Percentiles rank a stretch among this genome's conserved stretches.
phyloP scores from a whole-genome alignment of 2,797 vertebrate species.

The Pangasius djambal region DNA sequence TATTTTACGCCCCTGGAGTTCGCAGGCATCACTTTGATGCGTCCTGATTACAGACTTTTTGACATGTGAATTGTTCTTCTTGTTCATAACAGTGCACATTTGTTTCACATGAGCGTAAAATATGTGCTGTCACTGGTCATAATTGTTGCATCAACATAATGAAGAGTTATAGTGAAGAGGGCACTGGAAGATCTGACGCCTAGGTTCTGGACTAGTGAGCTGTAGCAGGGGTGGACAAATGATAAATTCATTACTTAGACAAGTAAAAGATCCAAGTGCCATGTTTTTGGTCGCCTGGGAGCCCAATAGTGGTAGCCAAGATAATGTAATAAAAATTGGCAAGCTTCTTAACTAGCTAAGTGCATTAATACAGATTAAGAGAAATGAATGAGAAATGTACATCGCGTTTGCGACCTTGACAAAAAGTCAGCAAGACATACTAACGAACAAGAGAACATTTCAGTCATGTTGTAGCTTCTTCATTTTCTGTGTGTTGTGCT shows the following conservation, averaged over 20 bases:
- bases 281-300: background rate
- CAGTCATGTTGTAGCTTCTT: background rate
- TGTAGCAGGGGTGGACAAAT: constrained; percentile 1
- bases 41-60: constrained; percentile 49
- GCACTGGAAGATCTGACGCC: background rate
- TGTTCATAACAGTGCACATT: constrained; percentile 11
- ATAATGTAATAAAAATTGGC: background rate
- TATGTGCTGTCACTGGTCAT: constrained; percentile 11
- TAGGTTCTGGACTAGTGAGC: constrained; percentile 19
- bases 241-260: background rate
- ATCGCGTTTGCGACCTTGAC: background rate
- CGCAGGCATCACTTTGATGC: constrained; percentile 39
- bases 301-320: background rate
- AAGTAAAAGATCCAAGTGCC: background rate
- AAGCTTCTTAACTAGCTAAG: background rate
- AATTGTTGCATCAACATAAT: constrained; percentile 26
- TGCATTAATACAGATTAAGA: background rate
- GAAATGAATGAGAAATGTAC: background rate
- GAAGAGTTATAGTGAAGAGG: background rate
- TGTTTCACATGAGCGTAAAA: constrained; percentile 23
- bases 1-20: constrained; percentile 33
- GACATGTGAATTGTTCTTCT: constrained; percentile 14
- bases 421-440: background rate
- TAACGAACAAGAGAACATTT: background rate
- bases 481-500: background rate